Conservation (phyloP, 2,888 invertebrate species). For the Lottia gigantea region DNA sequence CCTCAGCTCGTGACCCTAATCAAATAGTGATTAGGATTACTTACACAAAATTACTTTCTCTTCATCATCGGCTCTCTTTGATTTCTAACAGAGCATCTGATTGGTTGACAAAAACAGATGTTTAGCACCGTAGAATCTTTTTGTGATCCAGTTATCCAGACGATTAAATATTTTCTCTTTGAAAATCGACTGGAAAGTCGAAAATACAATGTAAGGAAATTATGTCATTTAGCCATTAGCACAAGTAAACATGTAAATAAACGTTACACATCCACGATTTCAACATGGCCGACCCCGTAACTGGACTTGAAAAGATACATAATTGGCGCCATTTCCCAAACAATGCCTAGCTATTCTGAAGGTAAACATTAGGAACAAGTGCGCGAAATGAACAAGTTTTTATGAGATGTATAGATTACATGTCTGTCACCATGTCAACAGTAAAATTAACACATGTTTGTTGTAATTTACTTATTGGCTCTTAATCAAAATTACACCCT, state of each 20-base stretch:
- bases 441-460: constrained; percentile 1
- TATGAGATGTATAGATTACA: not conserved
- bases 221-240: constrained; percentile 2
- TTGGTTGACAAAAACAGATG: not conserved
- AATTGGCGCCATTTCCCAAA: not conserved
- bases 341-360: not conserved
- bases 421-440: constrained; percentile 8
- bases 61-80: not conserved
- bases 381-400: not conserved
- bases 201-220: not conserved
- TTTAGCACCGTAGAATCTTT: not conserved
- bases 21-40: constrained; percentile 9
- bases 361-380: constrained; percentile 1
- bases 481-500: not conserved
- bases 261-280: not conserved
- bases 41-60: not conserved
- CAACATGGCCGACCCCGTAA: not conserved
- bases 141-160: not conserved
- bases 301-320: not conserved
- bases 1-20: not conserved
- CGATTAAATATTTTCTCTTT: too few species aligned
- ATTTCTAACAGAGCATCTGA: not conserved
- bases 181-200: too few species aligned
- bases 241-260: constrained; percentile 8
- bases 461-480: not conserved